These are phyloP conservation scores for Megalurothrips usitatus DNA, from an alignment of 2,888 invertebrate genomes.

Conservation along the genomic window DNA sequence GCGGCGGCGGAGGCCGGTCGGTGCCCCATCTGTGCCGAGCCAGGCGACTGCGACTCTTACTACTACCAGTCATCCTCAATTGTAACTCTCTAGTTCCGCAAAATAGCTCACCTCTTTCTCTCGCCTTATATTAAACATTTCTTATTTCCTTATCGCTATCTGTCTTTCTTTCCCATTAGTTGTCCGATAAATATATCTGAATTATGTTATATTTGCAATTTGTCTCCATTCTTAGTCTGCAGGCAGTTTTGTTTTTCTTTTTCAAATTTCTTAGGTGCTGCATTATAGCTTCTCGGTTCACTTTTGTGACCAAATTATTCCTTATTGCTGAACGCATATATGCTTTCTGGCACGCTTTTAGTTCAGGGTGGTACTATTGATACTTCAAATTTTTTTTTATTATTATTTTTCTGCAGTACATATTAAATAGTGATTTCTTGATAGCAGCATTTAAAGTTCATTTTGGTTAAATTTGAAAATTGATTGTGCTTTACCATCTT, in stretches of 20 bases:
- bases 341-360: background rate
- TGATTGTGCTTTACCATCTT: background rate
- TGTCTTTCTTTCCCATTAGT: too few relatives aligned
- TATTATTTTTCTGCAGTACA: background rate
- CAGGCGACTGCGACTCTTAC: conserved; percentile 14
- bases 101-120: background rate
- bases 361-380: background rate
- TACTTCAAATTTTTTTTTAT: background rate
- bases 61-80: conserved; percentile 1
- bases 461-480: background rate
- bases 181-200: too few relatives aligned
- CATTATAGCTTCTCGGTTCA: too few relatives aligned
- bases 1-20: conserved; percentile 49
- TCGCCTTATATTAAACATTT: background rate
- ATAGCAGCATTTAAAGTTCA: background rate
- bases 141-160: background rate
- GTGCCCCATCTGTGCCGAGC: background rate
- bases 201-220: too few relatives aligned
- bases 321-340: background rate
- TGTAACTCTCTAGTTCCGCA: background rate
- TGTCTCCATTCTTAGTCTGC: too few relatives aligned
- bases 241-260: too few relatives aligned
- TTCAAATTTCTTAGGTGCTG: too few relatives aligned
- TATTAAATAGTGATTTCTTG: background rate
- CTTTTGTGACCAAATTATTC: too few relatives aligned